phyloP scores from a whole-genome alignment of 2,113 vertebrate genomes.

The Ranitomeya imitator region DNA sequence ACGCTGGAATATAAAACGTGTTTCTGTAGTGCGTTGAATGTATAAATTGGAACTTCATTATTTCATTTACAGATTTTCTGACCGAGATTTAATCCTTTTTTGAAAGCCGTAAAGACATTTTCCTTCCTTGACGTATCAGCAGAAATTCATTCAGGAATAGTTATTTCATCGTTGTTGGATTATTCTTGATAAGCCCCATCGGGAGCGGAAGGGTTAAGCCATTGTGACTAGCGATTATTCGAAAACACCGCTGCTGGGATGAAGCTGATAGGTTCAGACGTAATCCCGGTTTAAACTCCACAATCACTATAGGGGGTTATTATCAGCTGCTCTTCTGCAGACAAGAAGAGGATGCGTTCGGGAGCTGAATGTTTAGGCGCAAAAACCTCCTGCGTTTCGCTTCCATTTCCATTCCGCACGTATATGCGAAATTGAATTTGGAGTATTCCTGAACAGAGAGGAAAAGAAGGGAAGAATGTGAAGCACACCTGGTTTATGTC shows the following conservation, averaged over 20 bases:
- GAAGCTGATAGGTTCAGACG: conserved; percentile 49
- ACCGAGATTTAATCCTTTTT: neutral
- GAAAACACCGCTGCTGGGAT: conserved; percentile 25
- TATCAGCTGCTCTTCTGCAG: conserved; percentile 45
- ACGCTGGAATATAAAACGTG: neutral
- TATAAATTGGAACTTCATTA: neutral
- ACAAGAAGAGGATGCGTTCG: conserved; percentile 33
- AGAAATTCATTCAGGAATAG: neutral
- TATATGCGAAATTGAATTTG: neutral
- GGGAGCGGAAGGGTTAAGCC: conserved; percentile 27
- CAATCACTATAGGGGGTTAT: conserved; percentile 52
- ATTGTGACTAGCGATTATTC: conserved; percentile 33
- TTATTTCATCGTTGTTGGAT: neutral
- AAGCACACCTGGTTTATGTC: conserved; percentile 57
- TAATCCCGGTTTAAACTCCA: conserved; percentile 54
- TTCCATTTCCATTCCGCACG: neutral
- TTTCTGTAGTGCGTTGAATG: neutral
- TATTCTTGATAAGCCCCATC: conserved; percentile 3
- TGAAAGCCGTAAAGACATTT: neutral
- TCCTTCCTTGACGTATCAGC: neutral
- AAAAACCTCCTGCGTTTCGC: neutral
- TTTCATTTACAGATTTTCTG: neutral
- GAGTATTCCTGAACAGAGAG: conserved; percentile 32
- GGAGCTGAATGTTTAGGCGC: conserved; percentile 16
- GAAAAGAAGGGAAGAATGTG: conserved; percentile 35